Percentiles rank a stretch among this genome's conserved stretches.
Evolutionary conservation across 2,113 vertebrate species (phyloP).

Genomic region (Clarias macrocephalus): DNA sequence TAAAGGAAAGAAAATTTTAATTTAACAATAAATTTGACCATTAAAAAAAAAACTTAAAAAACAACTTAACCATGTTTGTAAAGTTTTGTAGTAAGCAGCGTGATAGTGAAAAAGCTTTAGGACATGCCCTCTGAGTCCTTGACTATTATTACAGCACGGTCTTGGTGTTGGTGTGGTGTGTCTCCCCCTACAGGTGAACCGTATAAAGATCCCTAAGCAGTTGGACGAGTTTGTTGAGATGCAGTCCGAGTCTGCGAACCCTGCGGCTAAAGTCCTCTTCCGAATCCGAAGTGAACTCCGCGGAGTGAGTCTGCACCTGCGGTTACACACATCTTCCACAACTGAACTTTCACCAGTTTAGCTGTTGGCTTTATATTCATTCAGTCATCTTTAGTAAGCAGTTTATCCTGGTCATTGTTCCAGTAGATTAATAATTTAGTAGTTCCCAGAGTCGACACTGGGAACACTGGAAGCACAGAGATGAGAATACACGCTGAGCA

Average conservation of each 20-base stretch:
- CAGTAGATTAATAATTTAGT: not conserved
- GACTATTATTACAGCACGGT: not conserved
- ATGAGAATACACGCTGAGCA: not conserved
- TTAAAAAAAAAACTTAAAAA: not conserved
- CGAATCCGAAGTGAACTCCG: slow-evolving; percentile 85
- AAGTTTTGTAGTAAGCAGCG: not conserved
- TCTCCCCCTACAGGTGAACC: slow-evolving; percentile 84
- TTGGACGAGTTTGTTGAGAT: slow-evolving; percentile 97
- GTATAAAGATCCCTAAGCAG: slow-evolving; percentile 95
- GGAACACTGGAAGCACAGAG: not conserved
- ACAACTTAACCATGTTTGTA: not conserved
- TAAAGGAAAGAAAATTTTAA: not conserved
- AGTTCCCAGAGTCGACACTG: not conserved
- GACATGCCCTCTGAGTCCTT: not conserved
- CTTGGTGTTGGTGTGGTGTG: not conserved
- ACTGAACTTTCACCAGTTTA: not conserved
- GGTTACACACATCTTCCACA: not conserved
- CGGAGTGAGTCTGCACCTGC: slow-evolving; percentile 72
- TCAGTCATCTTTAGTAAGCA: not conserved
- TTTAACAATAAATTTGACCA: not conserved
- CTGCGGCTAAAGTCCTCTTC: slow-evolving; percentile 84
- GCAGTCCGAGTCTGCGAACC: slow-evolving; percentile 86
- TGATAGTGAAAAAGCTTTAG: not conserved
- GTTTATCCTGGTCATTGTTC: not conserved
- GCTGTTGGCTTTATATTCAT: not conserved